phyloP scores from a whole-genome alignment of 2,113 vertebrate species.

The Anguilla rostrata region DNA sequence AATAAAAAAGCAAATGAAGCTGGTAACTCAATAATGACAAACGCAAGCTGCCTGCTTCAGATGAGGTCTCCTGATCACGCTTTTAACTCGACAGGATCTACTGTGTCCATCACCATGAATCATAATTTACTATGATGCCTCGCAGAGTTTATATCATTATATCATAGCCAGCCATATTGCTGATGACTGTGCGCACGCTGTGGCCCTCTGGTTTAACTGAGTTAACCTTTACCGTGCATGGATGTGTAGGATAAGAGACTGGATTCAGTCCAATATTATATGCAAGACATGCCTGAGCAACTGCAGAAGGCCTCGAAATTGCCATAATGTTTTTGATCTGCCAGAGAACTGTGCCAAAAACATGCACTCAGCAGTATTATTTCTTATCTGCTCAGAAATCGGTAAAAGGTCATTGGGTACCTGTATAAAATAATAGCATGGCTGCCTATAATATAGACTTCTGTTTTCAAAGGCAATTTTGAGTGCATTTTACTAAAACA shows the following conservation, averaged over 20 bases:
- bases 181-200: constrained; percentile 9
- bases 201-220: constrained; percentile 58
- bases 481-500: neutral
- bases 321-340: constrained; percentile 70
- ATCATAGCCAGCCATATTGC: neutral
- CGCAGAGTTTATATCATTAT: neutral
- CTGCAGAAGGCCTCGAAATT: constrained; percentile 58
- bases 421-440: constrained; percentile 9
- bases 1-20: constrained; percentile 56
- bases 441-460: constrained; percentile 25
- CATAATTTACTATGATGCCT: neutral
- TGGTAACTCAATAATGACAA: constrained; percentile 45
- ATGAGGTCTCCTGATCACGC: no score
- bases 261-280: constrained; percentile 30
- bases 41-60: neutral
- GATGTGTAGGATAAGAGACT: constrained; percentile 54
- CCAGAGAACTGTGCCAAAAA: constrained; percentile 65
- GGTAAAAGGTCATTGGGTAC: constrained; percentile 45
- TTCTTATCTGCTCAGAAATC: constrained; percentile 51
- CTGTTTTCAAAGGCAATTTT: constrained; percentile 15
- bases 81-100: constrained; percentile 12
- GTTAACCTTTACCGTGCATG: constrained; percentile 31
- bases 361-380: constrained; percentile 71
- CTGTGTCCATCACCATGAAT: neutral
- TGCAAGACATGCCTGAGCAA: constrained; percentile 60